phyloP scores from a whole-genome alignment of 2,888 invertebrate species.

The Caenorhabditis zanzibari region DNA sequence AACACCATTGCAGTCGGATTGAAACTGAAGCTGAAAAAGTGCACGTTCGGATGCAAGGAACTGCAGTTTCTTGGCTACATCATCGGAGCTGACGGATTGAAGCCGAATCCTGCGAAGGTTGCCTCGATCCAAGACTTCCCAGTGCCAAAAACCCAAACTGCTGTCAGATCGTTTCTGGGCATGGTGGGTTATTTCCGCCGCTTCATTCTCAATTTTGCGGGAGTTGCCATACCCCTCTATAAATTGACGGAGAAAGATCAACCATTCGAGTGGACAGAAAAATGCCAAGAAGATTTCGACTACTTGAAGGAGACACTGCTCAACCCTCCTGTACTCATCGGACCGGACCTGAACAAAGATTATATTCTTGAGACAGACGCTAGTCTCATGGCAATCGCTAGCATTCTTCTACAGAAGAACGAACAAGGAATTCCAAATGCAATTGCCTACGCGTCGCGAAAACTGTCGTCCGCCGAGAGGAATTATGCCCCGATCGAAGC shows the following conservation, averaged over 20 bases:
- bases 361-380: conserved; percentile 45
- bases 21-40: conserved; percentile 58
- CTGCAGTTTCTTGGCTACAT: conserved; percentile 68
- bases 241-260: conserved; percentile 57
- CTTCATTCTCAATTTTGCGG: conserved; percentile 68
- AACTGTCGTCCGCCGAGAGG: conserved; percentile 42
- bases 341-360: background rate
- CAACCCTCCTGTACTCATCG: background rate
- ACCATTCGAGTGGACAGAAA: conserved; percentile 33
- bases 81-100: conserved; percentile 63
- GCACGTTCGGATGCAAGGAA: conserved; percentile 62
- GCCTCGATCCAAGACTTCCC: conserved; percentile 50
- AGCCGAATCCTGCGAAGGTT: conserved; percentile 64
- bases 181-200: conserved; percentile 63
- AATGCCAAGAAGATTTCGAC: background rate
- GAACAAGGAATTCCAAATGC: conserved; percentile 12
- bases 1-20: conserved; percentile 40
- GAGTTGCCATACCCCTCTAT: conserved; percentile 57
- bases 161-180: conserved; percentile 65
- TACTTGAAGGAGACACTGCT: background rate
- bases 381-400: conserved; percentile 52
- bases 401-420: conserved; percentile 44
- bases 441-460: conserved; percentile 58
- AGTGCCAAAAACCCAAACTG: conserved; percentile 37
- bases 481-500: conserved; percentile 56